Percentiles rank a stretch among this genome's conserved stretches.
phyloP scores from a whole-genome alignment of 2,888 invertebrate genomes.

The Tipula vernalis region DNA sequence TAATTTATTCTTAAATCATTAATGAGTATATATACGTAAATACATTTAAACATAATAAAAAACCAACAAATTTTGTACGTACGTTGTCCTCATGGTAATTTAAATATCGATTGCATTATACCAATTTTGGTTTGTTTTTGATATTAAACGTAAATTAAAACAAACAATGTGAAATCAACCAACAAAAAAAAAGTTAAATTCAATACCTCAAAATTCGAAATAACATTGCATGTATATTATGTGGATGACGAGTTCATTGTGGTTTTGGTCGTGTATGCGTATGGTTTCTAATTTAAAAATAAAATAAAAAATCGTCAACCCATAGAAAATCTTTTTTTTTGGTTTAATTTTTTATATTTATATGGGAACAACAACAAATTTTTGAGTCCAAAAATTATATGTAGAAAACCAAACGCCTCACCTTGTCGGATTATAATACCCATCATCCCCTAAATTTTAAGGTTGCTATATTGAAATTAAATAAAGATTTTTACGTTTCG shows the following conservation, averaged over 20 bases:
- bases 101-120: too few species aligned
- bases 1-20: constrained; percentile 4
- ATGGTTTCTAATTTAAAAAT: neutral
- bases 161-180: neutral
- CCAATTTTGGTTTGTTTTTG: neutral
- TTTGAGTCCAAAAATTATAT: neutral
- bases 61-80: neutral
- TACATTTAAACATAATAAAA: too few species aligned
- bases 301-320: neutral
- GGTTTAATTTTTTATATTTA: neutral
- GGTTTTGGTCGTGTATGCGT: neutral
- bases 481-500: neutral
- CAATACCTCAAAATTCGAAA: neutral
- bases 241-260: neutral
- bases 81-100: too few species aligned
- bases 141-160: neutral
- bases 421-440: neutral
- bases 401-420: neutral
- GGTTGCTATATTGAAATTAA: neutral
- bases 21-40: neutral
- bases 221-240: neutral
- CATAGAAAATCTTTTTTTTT: neutral
- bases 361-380: neutral
- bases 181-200: neutral
- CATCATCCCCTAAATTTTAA: neutral